These are phyloP conservation scores for Odontamblyopus rebecca DNA, from an alignment of 2,797 vertebrate genomes.

Conservation along the genomic window DNA sequence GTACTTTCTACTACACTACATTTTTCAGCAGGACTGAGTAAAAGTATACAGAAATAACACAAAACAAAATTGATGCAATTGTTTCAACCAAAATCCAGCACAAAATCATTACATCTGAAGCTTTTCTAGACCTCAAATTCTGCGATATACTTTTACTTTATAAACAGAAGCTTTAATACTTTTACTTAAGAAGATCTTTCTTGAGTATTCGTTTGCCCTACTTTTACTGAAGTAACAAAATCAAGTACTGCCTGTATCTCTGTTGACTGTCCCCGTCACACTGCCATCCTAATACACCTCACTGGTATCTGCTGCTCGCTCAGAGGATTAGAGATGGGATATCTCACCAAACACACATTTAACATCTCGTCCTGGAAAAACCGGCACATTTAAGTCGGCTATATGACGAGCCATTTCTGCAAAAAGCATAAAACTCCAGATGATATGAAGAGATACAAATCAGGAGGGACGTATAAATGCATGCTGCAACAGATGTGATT, in stretches of 20 bases:
- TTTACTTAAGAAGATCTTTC: too few species aligned
- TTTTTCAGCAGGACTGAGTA: too few species aligned
- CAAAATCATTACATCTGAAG: too few species aligned
- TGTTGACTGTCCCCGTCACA: background rate
- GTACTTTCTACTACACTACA: too few species aligned
- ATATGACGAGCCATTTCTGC: conserved; percentile 28
- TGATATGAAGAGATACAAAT: conserved; percentile 29
- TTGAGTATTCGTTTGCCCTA: too few species aligned
- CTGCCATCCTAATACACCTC: conserved; percentile 3
- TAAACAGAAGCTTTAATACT: too few species aligned
- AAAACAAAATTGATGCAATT: too few species aligned
- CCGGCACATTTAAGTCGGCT: conserved; percentile 4
- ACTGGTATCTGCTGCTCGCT: conserved; percentile 12
- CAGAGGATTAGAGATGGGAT: conserved; percentile 12
- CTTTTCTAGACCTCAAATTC: too few species aligned
- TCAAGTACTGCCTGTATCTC: background rate
- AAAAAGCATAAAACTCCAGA: conserved; percentile 11
- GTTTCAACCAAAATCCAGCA: too few species aligned
- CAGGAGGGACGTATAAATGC: conserved; percentile 26
- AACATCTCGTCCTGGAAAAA: conserved; percentile 7
- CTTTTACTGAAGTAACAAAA: too few species aligned
- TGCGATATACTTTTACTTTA: too few species aligned
- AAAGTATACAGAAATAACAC: too few species aligned
- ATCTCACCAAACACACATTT: conserved; percentile 12
- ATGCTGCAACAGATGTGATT: conserved; percentile 45